Percentiles rank a stretch among this genome's conserved stretches.
These are phyloP conservation scores for Trididemnum clinides DNA, from an alignment of 23 tunicate genomes.

Conservation along the genomic window DNA sequence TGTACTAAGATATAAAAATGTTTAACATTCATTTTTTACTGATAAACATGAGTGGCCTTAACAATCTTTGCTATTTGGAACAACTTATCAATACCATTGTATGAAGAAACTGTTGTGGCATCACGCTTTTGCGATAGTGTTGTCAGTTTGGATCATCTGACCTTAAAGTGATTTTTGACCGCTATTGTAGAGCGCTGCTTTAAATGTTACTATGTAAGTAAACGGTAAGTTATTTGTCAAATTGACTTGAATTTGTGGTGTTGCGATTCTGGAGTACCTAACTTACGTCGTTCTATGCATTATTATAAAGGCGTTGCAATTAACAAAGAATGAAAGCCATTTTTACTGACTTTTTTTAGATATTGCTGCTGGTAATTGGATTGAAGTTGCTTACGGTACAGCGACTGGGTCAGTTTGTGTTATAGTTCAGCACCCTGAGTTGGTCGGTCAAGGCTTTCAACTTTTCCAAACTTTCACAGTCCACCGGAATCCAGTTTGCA, in stretches of 20 bases:
- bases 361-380: constrained; percentile 69
- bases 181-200: too few relatives aligned
- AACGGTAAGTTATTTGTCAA: neutral
- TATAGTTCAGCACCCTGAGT: constrained; percentile 96
- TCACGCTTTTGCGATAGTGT: too few relatives aligned
- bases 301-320: neutral
- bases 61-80: too few relatives aligned
- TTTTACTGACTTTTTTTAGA: neutral
- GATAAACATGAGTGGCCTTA: too few relatives aligned
- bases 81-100: too few relatives aligned
- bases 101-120: too few relatives aligned
- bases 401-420: constrained; percentile 88
- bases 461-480: constrained; percentile 97
- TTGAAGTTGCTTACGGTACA: constrained; percentile 97
- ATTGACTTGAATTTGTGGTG: too few relatives aligned
- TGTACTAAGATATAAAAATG: too few relatives aligned
- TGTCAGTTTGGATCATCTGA: too few relatives aligned
- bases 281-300: neutral
- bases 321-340: neutral
- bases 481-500: constrained; percentile 79
- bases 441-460: constrained; percentile 95
- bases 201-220: neutral
- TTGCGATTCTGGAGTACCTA: neutral
- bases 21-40: too few relatives aligned
- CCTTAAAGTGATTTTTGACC: too few relatives aligned